These are phyloP conservation scores for Diarsia dahlii DNA, from an alignment of 2,888 invertebrate genomes.

Conservation along the genomic window DNA sequence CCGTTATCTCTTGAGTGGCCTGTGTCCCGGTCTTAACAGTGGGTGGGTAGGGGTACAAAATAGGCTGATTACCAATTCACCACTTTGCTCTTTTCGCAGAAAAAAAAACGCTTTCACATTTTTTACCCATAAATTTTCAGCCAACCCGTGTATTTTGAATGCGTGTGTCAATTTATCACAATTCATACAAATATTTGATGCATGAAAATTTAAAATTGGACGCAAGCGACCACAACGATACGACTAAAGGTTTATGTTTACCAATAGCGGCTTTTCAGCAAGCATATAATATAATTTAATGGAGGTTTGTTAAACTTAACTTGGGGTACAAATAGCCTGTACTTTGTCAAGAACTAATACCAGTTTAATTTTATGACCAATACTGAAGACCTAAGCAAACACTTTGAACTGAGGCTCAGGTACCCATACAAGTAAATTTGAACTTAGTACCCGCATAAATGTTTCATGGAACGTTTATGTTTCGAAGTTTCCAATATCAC, in stretches of 20 bases:
- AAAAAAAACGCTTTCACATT: not conserved
- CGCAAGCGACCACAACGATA: slow-evolving; percentile 4
- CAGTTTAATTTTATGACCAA: slow-evolving; percentile 55
- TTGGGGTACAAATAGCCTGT: slow-evolving; percentile 18
- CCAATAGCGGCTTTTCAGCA: slow-evolving; percentile 27
- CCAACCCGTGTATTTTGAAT: slow-evolving; percentile 29
- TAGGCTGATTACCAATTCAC: too few species aligned
- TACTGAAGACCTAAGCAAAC: slow-evolving; percentile 56
- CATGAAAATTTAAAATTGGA: slow-evolving; percentile 48
- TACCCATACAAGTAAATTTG: slow-evolving; percentile 50
- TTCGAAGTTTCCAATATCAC: slow-evolving; percentile 52
- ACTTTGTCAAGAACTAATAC: slow-evolving; percentile 47
- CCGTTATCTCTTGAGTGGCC: too few species aligned
- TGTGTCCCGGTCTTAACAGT: too few species aligned
- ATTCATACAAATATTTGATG: slow-evolving; percentile 55
- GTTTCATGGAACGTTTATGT: slow-evolving; percentile 53
- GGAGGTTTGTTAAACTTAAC: slow-evolving; percentile 15
- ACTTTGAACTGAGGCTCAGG: slow-evolving; percentile 43
- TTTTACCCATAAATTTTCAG: slow-evolving; percentile 21
- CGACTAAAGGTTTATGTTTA: slow-evolving; percentile 16
- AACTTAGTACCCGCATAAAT: slow-evolving; percentile 56
- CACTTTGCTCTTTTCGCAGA: not conserved
- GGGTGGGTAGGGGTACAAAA: too few species aligned
- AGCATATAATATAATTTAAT: not conserved
- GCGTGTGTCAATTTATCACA: slow-evolving; percentile 45